Percentiles rank a stretch among this genome's conserved stretches.
Conservation (phyloP, 1,140 invertebrate species). For the Megathymus violae region DNA sequence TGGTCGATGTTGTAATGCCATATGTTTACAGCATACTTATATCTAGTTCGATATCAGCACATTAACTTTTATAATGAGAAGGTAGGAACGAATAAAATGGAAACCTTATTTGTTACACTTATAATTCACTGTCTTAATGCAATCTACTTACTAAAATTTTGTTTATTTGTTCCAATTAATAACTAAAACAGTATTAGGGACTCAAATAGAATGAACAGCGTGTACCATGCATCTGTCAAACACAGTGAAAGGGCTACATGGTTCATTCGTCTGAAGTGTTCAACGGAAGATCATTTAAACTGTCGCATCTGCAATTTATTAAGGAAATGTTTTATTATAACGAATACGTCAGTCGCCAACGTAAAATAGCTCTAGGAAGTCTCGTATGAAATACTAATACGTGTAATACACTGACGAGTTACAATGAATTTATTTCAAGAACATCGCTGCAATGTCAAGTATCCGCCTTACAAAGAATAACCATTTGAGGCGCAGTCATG, state of each 20-base stretch:
- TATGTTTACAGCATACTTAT: too few species aligned
- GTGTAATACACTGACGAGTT: constrained; percentile 6
- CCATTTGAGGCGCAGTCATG: constrained; percentile 12
- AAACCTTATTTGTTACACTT: too few species aligned
- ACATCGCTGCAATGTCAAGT: constrained; percentile 28
- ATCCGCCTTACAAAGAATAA: constrained; percentile 29
- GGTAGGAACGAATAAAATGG: too few species aligned
- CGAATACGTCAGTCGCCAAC: constrained; percentile 24
- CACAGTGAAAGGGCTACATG: neutral
- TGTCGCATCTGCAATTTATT: constrained; percentile 22
- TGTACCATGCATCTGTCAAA: neutral
- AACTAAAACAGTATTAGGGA: too few species aligned
- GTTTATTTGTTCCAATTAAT: too few species aligned
- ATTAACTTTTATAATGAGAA: too few species aligned
- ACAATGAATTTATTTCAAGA: constrained; percentile 33
- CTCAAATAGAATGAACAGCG: too few species aligned
- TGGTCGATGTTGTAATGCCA: too few species aligned
- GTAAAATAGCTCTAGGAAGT: constrained; percentile 23
- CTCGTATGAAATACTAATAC: constrained; percentile 24
- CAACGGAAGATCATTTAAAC: constrained; percentile 18
- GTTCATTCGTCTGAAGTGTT: neutral
- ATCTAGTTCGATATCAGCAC: too few species aligned
- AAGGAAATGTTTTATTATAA: constrained; percentile 22
- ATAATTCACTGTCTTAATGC: too few species aligned
- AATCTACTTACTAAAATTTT: too few species aligned